Evolutionary conservation across 2,888 invertebrate species (phyloP).

Genomic region (Campoplex nolae): DNA sequence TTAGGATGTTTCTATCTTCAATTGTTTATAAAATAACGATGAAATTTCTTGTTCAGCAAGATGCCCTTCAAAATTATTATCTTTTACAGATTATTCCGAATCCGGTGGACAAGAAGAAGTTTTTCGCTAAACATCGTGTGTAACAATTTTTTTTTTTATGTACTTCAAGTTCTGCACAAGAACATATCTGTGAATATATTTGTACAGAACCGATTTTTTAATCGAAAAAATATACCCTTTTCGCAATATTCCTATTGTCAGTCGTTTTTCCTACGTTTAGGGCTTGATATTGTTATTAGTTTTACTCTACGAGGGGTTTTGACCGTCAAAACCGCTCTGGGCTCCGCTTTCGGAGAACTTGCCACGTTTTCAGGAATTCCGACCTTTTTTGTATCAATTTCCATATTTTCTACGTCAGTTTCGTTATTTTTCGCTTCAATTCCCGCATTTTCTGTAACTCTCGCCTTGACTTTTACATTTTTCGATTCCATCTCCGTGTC

Average conservation of each 20-base stretch:
- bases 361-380: slow-evolving; percentile 66
- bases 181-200: slow-evolving; percentile 33
- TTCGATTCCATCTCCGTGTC: slow-evolving; percentile 67
- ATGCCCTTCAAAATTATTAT: slow-evolving; percentile 59
- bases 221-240: slow-evolving; percentile 60
- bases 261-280: slow-evolving; percentile 88
- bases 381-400: neutral
- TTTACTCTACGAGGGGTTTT: slow-evolving; percentile 90
- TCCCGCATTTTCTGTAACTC: slow-evolving; percentile 44
- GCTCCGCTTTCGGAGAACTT: slow-evolving; percentile 74
- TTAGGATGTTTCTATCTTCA: neutral
- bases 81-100: slow-evolving; percentile 91
- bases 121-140: slow-evolving; percentile 88
- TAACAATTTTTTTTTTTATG: slow-evolving; percentile 61
- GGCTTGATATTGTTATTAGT: slow-evolving; percentile 92
- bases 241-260: slow-evolving; percentile 47
- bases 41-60: neutral
- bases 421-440: neutral
- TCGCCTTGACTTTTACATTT: slow-evolving; percentile 33
- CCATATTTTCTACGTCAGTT: neutral
- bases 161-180: neutral
- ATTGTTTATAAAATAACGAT: neutral
- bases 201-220: slow-evolving; percentile 67
- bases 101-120: slow-evolving; percentile 92
- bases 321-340: slow-evolving; percentile 75